Evolutionary conservation across 2,113 vertebrate species (phyloP).

Genomic region (Calcarius ornatus): DNA sequence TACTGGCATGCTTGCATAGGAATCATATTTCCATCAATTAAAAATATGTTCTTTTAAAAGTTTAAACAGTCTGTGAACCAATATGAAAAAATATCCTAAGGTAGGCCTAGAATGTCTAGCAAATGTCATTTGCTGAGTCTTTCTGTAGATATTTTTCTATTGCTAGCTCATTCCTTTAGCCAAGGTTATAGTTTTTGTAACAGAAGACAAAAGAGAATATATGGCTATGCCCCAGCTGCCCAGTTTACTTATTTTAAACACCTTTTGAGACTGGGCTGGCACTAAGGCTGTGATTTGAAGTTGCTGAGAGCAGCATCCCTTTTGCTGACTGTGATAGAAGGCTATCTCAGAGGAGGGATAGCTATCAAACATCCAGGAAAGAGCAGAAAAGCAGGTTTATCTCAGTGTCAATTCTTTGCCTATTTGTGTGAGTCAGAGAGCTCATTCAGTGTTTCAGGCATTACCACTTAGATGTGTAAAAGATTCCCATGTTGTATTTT

Average conservation of each 20-base stretch:
- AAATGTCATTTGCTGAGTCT: not conserved
- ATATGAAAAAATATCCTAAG: not conserved
- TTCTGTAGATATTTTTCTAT: not conserved
- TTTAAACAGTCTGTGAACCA: not conserved
- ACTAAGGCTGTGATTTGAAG: not conserved
- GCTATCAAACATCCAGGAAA: not conserved
- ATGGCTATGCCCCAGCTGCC: not conserved
- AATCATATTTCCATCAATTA: not conserved
- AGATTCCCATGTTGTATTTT: not conserved
- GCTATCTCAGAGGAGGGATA: not conserved
- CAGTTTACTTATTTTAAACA: not conserved
- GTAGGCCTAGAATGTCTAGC: not conserved
- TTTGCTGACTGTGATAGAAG: not conserved
- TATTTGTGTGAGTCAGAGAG: not conserved
- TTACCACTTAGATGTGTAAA: not conserved
- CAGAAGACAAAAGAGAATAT: not conserved
- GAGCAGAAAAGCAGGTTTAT: not conserved
- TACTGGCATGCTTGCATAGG: not conserved
- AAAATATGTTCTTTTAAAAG: not conserved
- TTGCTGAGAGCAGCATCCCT: not conserved
- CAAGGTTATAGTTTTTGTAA: not conserved
- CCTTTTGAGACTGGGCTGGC: not conserved
- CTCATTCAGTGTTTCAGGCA: not conserved
- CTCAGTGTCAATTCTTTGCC: not conserved
- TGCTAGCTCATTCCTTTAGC: not conserved